Evolutionary conservation across 1,140 invertebrate species (phyloP), one percentile per base, ranked within the genome.

Genomic region (Brachionus paranguensis): DNA sequence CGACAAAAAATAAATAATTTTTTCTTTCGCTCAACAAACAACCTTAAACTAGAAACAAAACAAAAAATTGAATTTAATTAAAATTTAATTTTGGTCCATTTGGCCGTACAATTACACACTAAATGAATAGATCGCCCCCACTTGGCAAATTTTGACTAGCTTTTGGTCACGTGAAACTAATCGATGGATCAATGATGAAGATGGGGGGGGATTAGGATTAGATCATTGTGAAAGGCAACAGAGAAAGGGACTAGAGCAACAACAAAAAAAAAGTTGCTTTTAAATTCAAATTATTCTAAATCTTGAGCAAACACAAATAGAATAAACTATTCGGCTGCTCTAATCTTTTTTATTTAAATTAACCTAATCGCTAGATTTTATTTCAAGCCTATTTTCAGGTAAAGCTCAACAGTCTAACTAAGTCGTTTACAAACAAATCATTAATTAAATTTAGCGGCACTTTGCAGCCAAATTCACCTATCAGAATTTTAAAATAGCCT

Each of bases 391-490:
- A 68, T 68, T 68, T 68, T 33, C 65, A 68, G 65, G 65, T 68
- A 68, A 20, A 60, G 53, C 53, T 60, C 53, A 60, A 60, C 53
- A 60, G 53, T 60, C 53, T 60, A 60, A 68, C 65, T 33, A 68
- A 68, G 65, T 68, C 65, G 65, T 33, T 68, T 68, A 68, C 65
- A 68, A 68, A 68, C 65, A 68, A 68, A 33, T 68, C 14, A 68
- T 68, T 68, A 68, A 68, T 68, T 68, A 68, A 68, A 60, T 60
- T 60, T 37, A 33, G 65, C 65, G 65, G 65, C n/a, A 17, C 65
- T 68, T 41, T 68, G 11, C 6, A 27, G 6, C 8, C 8, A 60
- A 60, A 60, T 24, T 60, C 20, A 60, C 53, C 53, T 60, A 60
- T 60, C 53, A 60, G 20, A 20, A 60, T 60, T 12, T 47, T 47